phyloP scores from a whole-genome alignment of 92 coral and sea anemone species.

The Porites evermanni region DNA sequence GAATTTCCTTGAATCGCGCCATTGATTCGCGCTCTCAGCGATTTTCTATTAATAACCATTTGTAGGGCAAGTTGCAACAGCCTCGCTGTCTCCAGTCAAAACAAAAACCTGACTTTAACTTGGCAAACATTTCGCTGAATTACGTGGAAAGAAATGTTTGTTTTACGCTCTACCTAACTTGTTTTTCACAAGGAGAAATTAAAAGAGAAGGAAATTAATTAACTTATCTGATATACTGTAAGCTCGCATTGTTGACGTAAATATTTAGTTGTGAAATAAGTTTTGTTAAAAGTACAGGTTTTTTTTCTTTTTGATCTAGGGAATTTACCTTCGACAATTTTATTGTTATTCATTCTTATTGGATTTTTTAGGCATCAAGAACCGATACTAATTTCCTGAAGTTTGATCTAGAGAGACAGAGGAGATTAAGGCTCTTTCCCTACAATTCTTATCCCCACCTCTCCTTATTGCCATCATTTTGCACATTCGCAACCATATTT shows the following conservation, averaged over 20 bases:
- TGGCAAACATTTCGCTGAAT: constrained; percentile 7
- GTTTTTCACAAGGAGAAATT: neutral
- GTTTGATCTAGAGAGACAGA: neutral
- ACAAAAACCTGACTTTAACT: constrained; percentile 23
- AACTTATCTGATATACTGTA: no score
- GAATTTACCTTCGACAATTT: neutral
- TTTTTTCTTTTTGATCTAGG: neutral
- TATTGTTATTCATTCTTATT: neutral
- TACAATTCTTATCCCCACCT: neutral
- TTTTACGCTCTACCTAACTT: neutral
- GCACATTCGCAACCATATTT: neutral
- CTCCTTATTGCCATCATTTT: neutral
- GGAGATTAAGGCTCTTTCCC: neutral
- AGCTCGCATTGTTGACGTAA: no score
- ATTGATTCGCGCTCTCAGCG: constrained; percentile 4
- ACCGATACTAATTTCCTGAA: constrained; percentile 17
- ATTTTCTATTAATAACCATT: neutral
- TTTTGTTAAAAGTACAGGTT: neutral
- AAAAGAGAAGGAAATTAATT: neutral
- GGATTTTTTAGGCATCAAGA: neutral
- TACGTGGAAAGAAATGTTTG: neutral
- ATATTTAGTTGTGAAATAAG: no score
- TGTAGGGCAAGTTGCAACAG: neutral
- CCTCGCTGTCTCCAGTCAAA: constrained; percentile 29
- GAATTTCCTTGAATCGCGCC: constrained; percentile 31